These are phyloP conservation scores for Okamejei kenojei DNA, from an alignment of 2,797 vertebrate species.

Conservation along the genomic window DNA sequence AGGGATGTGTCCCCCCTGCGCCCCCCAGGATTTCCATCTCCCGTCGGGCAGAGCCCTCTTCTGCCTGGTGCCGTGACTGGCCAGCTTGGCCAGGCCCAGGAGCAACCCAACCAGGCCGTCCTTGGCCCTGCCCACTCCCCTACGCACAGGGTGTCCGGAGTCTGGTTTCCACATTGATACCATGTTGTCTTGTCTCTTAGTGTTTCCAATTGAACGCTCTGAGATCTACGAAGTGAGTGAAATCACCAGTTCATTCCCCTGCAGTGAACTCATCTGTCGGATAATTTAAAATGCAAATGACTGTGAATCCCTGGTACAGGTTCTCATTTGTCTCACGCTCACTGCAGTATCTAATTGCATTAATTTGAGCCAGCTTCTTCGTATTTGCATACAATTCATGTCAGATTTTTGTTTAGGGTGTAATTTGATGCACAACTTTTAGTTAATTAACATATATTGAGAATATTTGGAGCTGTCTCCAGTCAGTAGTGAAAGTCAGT, in stretches of 20 bases:
- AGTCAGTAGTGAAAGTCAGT: neutral
- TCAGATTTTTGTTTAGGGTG: neutral
- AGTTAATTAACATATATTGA: neutral
- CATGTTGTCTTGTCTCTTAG: neutral
- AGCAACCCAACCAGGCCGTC: no score
- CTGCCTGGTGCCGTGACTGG: no score
- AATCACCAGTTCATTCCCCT: neutral
- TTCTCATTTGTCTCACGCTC: neutral
- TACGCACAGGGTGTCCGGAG: no score
- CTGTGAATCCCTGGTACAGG: neutral
- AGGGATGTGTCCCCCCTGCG: no score
- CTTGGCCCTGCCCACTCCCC: no score
- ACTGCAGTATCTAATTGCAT: neutral
- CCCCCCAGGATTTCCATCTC: no score
- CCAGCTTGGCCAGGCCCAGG: no score
- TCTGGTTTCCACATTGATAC: neutral
- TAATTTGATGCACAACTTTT: neutral
- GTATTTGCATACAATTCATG: slow-evolving; percentile 23
- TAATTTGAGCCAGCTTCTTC: slow-evolving; percentile 2
- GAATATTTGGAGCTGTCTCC: neutral
- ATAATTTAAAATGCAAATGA: neutral
- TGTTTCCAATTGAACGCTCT: neutral
- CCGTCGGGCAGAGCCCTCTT: no score
- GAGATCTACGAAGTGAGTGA: neutral
- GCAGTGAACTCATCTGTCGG: neutral